Evolutionary conservation across 1,140 invertebrate genomes (phyloP), one percentile per base, ranked within the genome.

Genomic region (Pogonomyrmex barbatus): DNA sequence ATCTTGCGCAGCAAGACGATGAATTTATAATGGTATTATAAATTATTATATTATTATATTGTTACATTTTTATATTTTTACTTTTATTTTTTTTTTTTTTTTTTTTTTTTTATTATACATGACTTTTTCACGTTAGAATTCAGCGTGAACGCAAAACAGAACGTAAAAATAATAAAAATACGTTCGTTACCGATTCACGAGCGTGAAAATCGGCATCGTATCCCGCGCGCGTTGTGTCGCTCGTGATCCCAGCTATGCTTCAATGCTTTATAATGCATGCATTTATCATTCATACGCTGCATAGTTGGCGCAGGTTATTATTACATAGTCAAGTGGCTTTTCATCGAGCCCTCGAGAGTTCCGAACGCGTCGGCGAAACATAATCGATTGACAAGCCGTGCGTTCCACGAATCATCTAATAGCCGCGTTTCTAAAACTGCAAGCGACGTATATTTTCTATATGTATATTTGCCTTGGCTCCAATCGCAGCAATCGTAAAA

Each of bases 211-310:
- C 56, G 30, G 30, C 12, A 39, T 30, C 54, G 3, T 81, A 47
- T 73, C 33, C 42, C 8, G 17, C 67, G 10, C n/a, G 39, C 52
- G n/a, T 47, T 33, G 42, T 39, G 33, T 67, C 17, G 54, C 5
- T 42, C 39, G n/a, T n/a, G 17, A 39, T 52, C 47, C 39, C 54
- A 68, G 63, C 76, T 45, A 89, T 79, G 45, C 42, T 54, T 50
- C 54, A 39, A 65, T 78, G 58, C 30, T 47, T 87, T 39, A 14
- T 63, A 47, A 88, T 63, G 60, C 73, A 65, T 54, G 33, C 86
- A 85, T 82, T 85, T 77, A 90, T 90, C 89, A 90, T 90, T 73
- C 79, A 85, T 58, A 36, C 65, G 33, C 45, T 14, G 42, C 39
- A 52, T 87, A 68, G 79, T 68, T 85, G 56, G 77, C n/a, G 52